Evolutionary conservation across 2,113 vertebrate species (phyloP).

Genomic region (Lampris incognitus): DNA sequence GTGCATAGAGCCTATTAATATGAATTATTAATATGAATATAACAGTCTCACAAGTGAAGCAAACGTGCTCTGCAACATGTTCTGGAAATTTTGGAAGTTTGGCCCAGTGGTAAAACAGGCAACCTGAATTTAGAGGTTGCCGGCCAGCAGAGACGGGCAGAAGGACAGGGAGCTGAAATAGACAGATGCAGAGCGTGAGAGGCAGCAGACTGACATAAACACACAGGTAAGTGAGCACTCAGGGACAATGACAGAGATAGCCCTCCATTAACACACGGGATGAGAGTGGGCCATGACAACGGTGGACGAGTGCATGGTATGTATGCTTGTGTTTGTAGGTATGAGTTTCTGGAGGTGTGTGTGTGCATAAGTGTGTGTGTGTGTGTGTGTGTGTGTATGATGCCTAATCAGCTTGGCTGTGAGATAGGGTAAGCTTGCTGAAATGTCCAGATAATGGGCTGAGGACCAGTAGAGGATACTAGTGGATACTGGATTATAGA

Average conservation of each 20-base stretch:
- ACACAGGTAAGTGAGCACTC: slow-evolving; percentile 13
- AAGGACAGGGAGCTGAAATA: not conserved
- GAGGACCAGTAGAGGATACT: not conserved
- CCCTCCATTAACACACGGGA: slow-evolving; percentile 5
- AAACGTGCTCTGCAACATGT: not conserved
- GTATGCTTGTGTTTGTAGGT: slow-evolving; percentile 2
- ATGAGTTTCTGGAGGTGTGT: not conserved
- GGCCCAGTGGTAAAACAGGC: too few species aligned
- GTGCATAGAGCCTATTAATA: not conserved
- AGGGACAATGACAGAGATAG: slow-evolving; percentile 3
- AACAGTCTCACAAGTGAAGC: not conserved
- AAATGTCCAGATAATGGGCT: slow-evolving; percentile 2
- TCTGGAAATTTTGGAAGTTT: too few species aligned
- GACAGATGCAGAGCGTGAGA: not conserved
- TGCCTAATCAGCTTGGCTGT: slow-evolving; percentile 6
- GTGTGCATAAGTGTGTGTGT: not conserved
- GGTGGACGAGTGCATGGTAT: slow-evolving; percentile 21
- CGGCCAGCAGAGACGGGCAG: slow-evolving; percentile 13
- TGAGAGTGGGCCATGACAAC: not conserved
- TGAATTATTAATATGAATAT: not conserved
- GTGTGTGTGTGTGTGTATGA: not conserved
- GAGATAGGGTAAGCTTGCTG: slow-evolving; percentile 11
- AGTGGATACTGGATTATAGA: not conserved
- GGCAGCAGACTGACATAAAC: not conserved
- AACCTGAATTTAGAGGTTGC: too few species aligned